phyloP scores from a whole-genome alignment of 2,888 invertebrate genomes.

The Drosophila siamana region DNA sequence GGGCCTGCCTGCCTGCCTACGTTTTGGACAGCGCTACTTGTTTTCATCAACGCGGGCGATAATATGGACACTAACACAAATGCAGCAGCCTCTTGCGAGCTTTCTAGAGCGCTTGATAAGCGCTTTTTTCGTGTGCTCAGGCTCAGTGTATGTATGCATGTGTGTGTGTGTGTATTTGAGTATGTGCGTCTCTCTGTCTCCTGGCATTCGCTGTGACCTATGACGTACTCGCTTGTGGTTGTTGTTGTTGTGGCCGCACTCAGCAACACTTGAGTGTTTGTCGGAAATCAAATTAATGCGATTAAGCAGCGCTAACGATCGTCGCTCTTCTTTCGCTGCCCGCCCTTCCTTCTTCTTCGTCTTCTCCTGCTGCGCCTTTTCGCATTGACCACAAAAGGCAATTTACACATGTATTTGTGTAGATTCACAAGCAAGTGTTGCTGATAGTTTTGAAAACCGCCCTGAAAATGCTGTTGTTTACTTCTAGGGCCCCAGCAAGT shows the following conservation, averaged over 20 bases:
- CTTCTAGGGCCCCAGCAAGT: constrained; percentile 17
- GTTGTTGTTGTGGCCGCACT: constrained; percentile 39
- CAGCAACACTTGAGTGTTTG: constrained; percentile 57
- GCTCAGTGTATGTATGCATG: not conserved
- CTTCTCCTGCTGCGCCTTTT: no score
- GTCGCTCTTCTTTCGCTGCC: constrained; percentile 33
- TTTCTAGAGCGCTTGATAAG: constrained; percentile 63
- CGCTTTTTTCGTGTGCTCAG: constrained; percentile 27
- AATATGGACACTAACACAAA: constrained; percentile 60
- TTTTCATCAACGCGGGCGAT: constrained; percentile 62
- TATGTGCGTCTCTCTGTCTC: constrained; percentile 13
- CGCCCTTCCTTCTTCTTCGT: not conserved
- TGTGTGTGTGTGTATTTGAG: constrained; percentile 6
- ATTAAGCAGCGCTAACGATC: constrained; percentile 60
- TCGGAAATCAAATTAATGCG: constrained; percentile 73
- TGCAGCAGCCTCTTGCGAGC: constrained; percentile 37
- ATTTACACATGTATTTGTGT: constrained; percentile 7
- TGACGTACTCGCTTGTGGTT: constrained; percentile 57
- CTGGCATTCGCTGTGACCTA: constrained; percentile 37
- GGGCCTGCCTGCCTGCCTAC: constrained; percentile 23
- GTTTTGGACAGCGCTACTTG: constrained; percentile 68
- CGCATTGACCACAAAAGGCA: constrained; percentile 29
- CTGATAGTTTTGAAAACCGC: constrained; percentile 42
- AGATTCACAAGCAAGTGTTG: constrained; percentile 35
- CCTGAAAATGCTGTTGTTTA: constrained; percentile 36